Base-by-base conservation (phyloP, 2,888 invertebrate genomes). In the Neuroscelio doddi region DNA sequence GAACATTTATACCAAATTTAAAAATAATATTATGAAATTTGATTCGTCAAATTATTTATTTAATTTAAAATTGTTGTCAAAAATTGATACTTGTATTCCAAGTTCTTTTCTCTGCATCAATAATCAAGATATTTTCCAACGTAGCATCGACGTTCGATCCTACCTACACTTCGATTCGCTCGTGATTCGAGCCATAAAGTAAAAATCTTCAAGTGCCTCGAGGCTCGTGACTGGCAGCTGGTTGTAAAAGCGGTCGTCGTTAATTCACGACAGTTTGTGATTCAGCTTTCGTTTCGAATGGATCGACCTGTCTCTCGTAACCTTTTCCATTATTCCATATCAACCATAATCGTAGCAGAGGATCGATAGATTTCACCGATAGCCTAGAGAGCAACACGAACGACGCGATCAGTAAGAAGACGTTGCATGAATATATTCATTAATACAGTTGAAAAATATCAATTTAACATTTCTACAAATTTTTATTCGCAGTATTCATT, bases 371-470 rank as follows among this genome's bases (percentile, higher is more conserved):
- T 57, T 57, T 49, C 49, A 49, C 49, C 39, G 57, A 64, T 64
- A 64, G 52, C 49, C 49, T 45, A 49, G 8, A 53, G 52, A 38
- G 38, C 21, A 45, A 57, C 57, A 64, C 44, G 57, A 51, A 1
- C 53, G 36, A 46, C 56, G 44, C 34, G 56, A 52, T 47, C 32
- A 32, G 50, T 39, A 38, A 55, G 55, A 45, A 56, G 32, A 56
- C 45, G 50, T 36, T 51, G 12, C 10, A 63, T 57, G 57, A 63
- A 57, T 63, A 52, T 49, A 63, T 63, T 63, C 51, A 57, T 63
- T 30, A 10, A 3, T 14, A 2, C 27, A 16, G 36, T n/a, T n/a
- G n/a, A n/a, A n/a, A n/a, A n/a, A n/a, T n/a, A n/a, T n/a, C n/a
- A n/a, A n/a, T n/a, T n/a, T n/a, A n/a, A n/a, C n/a, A n/a, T n/a